Conservation (phyloP, 2,888 invertebrate species). For the Linnaemya vulpina region DNA sequence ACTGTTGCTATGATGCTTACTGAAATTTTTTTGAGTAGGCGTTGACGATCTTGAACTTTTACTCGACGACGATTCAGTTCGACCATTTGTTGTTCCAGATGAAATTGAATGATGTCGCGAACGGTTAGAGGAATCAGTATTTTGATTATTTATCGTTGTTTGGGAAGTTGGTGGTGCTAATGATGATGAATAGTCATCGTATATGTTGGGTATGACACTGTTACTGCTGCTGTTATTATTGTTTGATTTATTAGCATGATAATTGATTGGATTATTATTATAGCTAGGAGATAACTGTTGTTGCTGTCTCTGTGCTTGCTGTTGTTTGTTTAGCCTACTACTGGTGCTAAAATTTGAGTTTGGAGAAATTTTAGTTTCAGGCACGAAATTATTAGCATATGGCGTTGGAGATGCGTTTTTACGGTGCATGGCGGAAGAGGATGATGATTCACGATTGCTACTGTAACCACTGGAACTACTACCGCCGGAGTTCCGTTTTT, state of each 20-base stretch:
- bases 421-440: constrained; percentile 71
- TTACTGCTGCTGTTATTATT: constrained; percentile 70
- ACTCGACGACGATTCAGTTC: constrained; percentile 70
- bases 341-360: constrained; percentile 65
- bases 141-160: constrained; percentile 62
- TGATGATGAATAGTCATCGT: constrained; percentile 70
- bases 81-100: constrained; percentile 47
- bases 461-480: constrained; percentile 72
- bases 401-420: constrained; percentile 73
- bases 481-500: constrained; percentile 76
- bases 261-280: constrained; percentile 52
- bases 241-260: constrained; percentile 75
- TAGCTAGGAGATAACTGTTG: constrained; percentile 58
- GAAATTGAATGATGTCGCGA: constrained; percentile 74
- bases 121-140: constrained; percentile 62
- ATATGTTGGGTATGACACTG: constrained; percentile 69
- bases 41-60: constrained; percentile 72
- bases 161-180: constrained; percentile 56
- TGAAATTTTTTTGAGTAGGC: constrained; percentile 72
- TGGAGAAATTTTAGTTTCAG: constrained; percentile 69
- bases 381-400: constrained; percentile 73
- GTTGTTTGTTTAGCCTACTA: constrained; percentile 66
- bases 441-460: constrained; percentile 71
- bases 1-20: constrained; percentile 71
- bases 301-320: constrained; percentile 67